A percentile compares a stretch with the other conserved stretches of the same genome.
Conservation (phyloP, 2,888 invertebrate genomes). For the Protula sp. region DNA sequence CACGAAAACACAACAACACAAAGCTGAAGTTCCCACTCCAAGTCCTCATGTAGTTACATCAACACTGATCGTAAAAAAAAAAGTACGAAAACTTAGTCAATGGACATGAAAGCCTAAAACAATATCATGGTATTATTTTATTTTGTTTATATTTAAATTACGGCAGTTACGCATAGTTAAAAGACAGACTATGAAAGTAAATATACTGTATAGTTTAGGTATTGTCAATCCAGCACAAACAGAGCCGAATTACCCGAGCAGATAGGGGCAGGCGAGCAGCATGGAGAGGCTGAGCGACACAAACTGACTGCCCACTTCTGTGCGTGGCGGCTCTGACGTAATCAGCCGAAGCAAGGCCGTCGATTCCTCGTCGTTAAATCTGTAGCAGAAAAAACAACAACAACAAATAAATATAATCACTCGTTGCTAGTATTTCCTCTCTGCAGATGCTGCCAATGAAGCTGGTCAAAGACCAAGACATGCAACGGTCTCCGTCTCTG, state of each 20-base stretch:
- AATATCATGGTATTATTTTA: too few species aligned
- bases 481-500: too few species aligned
- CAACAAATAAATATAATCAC: background rate
- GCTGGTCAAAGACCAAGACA: too few species aligned
- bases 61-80: background rate
- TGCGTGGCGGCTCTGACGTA: slow-evolving; percentile 71
- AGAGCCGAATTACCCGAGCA: slow-evolving; percentile 59
- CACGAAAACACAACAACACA: too few species aligned
- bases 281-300: slow-evolving; percentile 89
- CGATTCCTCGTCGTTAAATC: slow-evolving; percentile 88
- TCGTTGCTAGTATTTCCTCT: too few species aligned
- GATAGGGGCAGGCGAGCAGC: slow-evolving; percentile 86
- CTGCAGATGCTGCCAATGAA: too few species aligned
- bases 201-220: too few species aligned
- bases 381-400: slow-evolving; percentile 37
- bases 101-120: too few species aligned
- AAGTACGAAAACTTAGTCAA: background rate
- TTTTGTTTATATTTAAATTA: too few species aligned
- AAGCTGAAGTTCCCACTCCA: background rate
- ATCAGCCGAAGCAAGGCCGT: slow-evolving; percentile 74
- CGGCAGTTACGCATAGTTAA: too few species aligned
- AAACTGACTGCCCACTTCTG: slow-evolving; percentile 87
- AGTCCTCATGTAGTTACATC: background rate
- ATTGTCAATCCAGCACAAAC: too few species aligned
- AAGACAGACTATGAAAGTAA: too few species aligned